These are phyloP conservation scores for Neria commutata DNA, from an alignment of 2,888 invertebrate species.

Conservation along the genomic window DNA sequence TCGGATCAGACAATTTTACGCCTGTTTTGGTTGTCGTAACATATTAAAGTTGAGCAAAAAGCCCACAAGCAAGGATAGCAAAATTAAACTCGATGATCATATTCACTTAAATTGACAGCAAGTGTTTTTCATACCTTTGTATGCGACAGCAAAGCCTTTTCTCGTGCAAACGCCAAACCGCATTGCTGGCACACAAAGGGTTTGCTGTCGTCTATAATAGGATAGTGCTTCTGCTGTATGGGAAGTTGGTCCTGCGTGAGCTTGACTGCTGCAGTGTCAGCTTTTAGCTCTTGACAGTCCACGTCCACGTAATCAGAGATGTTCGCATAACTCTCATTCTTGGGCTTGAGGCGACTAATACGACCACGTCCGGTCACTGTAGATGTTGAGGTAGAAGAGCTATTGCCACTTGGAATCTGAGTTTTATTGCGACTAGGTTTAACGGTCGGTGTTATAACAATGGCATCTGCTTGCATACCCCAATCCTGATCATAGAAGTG, in stretches of 20 bases:
- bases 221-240: slow-evolving; percentile 57
- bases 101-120: slow-evolving; percentile 5
- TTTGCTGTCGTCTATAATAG: slow-evolving; percentile 72
- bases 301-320: slow-evolving; percentile 30
- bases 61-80: slow-evolving; percentile 27
- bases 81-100: slow-evolving; percentile 35
- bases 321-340: slow-evolving; percentile 49
- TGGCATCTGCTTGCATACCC: slow-evolving; percentile 34
- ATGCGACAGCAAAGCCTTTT: slow-evolving; percentile 81
- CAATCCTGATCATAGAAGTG: slow-evolving; percentile 59
- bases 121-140: slow-evolving; percentile 63
- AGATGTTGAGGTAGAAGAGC: slow-evolving; percentile 22
- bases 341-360: slow-evolving; percentile 52
- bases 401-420: slow-evolving; percentile 24
- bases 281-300: slow-evolving; percentile 31
- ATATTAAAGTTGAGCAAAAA: slow-evolving; percentile 32
- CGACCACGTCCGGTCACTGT: slow-evolving; percentile 42
- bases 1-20: slow-evolving; percentile 29
- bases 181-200: slow-evolving; percentile 83
- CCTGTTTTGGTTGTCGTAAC: slow-evolving; percentile 36
- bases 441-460: slow-evolving; percentile 28
- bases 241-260: slow-evolving; percentile 20
- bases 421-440: slow-evolving; percentile 35
- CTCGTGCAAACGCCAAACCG: slow-evolving; percentile 78
- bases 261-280: slow-evolving; percentile 28